Evolutionary conservation across 2,113 vertebrate genomes (phyloP).

Genomic region (Oreochromis niloticus): DNA sequence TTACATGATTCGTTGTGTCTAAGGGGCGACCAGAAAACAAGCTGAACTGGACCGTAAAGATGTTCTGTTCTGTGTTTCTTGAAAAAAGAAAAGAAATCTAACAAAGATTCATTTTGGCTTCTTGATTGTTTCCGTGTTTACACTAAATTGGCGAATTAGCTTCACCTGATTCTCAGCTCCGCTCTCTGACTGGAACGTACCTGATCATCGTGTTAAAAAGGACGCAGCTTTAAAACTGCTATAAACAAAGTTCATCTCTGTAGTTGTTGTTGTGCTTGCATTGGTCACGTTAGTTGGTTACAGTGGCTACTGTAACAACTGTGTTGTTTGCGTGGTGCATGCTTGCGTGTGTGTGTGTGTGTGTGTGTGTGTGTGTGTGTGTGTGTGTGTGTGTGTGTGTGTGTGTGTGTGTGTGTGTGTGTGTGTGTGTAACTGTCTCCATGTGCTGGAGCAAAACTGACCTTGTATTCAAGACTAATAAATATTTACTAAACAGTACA

Average conservation of each 20-base stretch:
- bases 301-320: neutral
- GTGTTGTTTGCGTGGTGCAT: neutral
- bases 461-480: conserved; percentile 27
- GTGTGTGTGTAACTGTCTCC: neutral
- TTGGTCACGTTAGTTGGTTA: neutral
- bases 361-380: neutral
- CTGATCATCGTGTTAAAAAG: neutral
- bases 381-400: no score
- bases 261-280: conserved; percentile 36
- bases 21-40: conserved; percentile 4
- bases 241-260: neutral
- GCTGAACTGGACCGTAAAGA: conserved; percentile 4
- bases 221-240: neutral
- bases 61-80: neutral
- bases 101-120: neutral
- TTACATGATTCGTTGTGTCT: conserved; percentile 11
- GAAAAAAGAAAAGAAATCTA: neutral
- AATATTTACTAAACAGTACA: conserved; percentile 33
- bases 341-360: neutral
- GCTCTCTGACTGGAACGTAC: neutral
- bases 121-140: neutral
- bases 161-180: neutral
- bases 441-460: neutral
- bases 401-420: neutral
- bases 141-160: neutral